These are phyloP conservation scores for Mobula birostris DNA, from an alignment of 2,113 vertebrate species.

Conservation along the genomic window DNA sequence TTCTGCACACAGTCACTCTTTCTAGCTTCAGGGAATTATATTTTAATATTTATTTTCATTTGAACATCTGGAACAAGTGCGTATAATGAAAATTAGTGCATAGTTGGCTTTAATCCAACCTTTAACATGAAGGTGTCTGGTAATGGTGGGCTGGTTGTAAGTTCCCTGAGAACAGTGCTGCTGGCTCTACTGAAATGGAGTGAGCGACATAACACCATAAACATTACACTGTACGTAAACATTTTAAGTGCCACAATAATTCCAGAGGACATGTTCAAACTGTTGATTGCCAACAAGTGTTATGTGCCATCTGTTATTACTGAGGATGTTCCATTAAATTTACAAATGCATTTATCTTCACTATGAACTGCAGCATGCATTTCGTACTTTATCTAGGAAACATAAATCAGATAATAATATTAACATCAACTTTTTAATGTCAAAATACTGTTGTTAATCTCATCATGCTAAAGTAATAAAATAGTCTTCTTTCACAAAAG, in stretches of 20 bases:
- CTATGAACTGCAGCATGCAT: no score
- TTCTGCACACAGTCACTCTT: slow-evolving; percentile 45
- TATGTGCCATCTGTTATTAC: neutral
- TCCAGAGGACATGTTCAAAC: neutral
- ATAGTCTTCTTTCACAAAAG: neutral
- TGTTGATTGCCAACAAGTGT: neutral
- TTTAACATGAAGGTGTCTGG: slow-evolving; percentile 43
- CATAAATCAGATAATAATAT: neutral
- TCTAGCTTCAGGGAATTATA: slow-evolving; percentile 45
- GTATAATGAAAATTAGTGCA: slow-evolving; percentile 42
- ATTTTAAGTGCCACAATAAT: neutral
- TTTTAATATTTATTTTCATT: slow-evolving; percentile 53
- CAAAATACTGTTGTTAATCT: neutral
- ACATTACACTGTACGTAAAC: neutral
- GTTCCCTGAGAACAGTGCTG: slow-evolving; percentile 41
- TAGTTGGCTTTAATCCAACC: slow-evolving; percentile 46
- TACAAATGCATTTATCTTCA: neutral
- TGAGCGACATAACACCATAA: neutral
- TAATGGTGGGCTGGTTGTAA: slow-evolving; percentile 40
- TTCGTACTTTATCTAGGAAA: neutral
- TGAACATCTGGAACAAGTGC: slow-evolving; percentile 61
- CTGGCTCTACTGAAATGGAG: no score
- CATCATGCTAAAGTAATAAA: neutral
- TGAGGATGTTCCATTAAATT: neutral
- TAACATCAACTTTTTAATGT: slow-evolving; percentile 1